These are phyloP conservation scores for Lycophotia porphyrea DNA, from an alignment of 2,888 invertebrate genomes.

Conservation along the genomic window DNA sequence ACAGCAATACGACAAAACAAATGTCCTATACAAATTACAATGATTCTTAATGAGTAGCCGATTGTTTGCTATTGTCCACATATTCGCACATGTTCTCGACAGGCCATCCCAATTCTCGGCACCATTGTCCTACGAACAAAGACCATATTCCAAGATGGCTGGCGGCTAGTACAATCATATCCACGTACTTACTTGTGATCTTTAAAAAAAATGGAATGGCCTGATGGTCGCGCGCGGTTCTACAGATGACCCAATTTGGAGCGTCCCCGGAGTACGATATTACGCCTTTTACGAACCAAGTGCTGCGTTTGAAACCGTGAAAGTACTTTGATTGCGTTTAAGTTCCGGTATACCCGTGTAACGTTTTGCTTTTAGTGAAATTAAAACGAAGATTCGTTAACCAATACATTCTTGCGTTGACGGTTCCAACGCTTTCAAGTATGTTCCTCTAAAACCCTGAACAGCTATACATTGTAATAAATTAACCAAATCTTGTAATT, in stretches of 20 bases:
- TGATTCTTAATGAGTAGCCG: slow-evolving; percentile 73
- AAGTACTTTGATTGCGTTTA: slow-evolving; percentile 63
- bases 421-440: slow-evolving; percentile 35
- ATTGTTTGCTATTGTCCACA: slow-evolving; percentile 81
- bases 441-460: slow-evolving; percentile 18
- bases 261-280: slow-evolving; percentile 74
- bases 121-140: slow-evolving; percentile 84
- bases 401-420: slow-evolving; percentile 35
- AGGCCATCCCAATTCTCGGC: slow-evolving; percentile 82
- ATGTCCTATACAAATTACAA: slow-evolving; percentile 66
- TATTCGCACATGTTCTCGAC: slow-evolving; percentile 77
- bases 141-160: slow-evolving; percentile 76
- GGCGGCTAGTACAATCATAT: slow-evolving; percentile 64
- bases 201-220: slow-evolving; percentile 61
- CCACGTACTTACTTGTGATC: slow-evolving; percentile 63
- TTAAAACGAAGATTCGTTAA: slow-evolving; percentile 41
- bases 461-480: slow-evolving; percentile 32
- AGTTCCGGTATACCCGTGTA: slow-evolving; percentile 45
- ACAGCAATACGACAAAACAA: slow-evolving; percentile 53
- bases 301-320: slow-evolving; percentile 58
- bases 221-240: slow-evolving; percentile 44
- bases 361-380: slow-evolving; percentile 52
- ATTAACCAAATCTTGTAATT: slow-evolving; percentile 43
- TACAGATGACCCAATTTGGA: slow-evolving; percentile 72
- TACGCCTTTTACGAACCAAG: slow-evolving; percentile 73